Evolutionary conservation across 2,797 vertebrate genomes (phyloP).

Genomic region (Podargus strigoides): DNA sequence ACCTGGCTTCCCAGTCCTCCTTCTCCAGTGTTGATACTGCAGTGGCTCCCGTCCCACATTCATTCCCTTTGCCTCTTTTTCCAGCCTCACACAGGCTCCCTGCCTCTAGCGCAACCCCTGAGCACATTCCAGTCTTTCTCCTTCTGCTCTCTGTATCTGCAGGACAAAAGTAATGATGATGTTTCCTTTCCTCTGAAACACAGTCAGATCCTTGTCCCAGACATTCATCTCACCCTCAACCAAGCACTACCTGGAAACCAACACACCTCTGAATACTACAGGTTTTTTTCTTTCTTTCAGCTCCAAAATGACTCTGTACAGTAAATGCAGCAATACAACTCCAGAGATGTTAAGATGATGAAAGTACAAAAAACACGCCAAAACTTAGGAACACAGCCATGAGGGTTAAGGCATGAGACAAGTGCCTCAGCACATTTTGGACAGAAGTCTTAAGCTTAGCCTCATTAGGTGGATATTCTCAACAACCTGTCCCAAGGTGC

Average conservation of each 20-base stretch:
- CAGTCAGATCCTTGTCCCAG: background rate
- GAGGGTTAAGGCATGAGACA: background rate
- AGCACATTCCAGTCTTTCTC: background rate
- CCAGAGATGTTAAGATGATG: background rate
- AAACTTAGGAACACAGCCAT: background rate
- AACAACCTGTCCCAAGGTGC: rapidly evolving
- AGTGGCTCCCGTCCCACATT: rapidly evolving
- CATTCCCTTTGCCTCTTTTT: background rate
- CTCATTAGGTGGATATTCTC: background rate
- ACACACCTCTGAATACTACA: background rate
- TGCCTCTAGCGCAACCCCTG: background rate
- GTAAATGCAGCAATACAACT: background rate
- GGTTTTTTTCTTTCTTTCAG: background rate
- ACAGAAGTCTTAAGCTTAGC: background rate
- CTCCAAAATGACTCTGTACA: background rate
- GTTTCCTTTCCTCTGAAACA: background rate
- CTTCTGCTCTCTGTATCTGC: background rate
- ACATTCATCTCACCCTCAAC: background rate
- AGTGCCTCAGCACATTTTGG: background rate
- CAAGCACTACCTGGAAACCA: background rate
- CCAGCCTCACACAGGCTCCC: background rate
- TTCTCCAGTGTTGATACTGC: background rate
- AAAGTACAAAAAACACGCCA: background rate
- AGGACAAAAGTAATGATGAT: background rate
- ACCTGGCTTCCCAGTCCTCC: background rate